Evolutionary conservation across 2,888 invertebrate genomes (phyloP), one percentile per base, ranked within the genome.

Genomic region (Vanessa cardui): DNA sequence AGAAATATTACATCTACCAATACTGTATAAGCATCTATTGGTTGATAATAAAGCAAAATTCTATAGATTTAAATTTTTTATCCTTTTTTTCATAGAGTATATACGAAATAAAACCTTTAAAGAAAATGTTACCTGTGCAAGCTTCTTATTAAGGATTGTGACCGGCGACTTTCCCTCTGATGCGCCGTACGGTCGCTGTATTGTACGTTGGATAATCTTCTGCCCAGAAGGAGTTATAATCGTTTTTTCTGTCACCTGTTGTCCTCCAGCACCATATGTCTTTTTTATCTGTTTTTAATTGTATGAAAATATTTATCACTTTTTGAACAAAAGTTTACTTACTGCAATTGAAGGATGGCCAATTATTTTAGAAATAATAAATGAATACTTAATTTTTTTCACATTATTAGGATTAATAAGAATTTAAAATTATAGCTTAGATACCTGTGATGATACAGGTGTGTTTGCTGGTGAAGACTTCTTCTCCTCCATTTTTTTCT

Each of bases 151-250:
- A 21, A 92, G 86, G 70, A 92, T 86, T 45, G 86, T 86, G 56
- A 92, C 89, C 1, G 92, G 92, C 6, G 92, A 90, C 69, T 87
- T 88, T 6, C 83, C 82, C 26, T 86, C 85, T 2, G 77, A 33
- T 5, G 74, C 75, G n/a, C 77, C 76, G 9, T 79, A 73, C 0
- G 90, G 83, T 64, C 91, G 76, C 73, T 92, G 93, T 76, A 93
- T 92, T 1, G 92, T 92, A 47, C 93, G 85, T 74, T 93, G 93
- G 62, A 93, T 93, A 59, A 93, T 93, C 77, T 92, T 93, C 78
- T 93, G 93, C n/a, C 93, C 93, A 1, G 92, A 93, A 0, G 93
- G 93, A 18, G 93, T 93, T 49, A 93, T 92, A 65, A 93, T 93
- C 0, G 93, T 93, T 78, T 93, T 93, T 76, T 93, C 93, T 2